Evolutionary conservation across 2,797 vertebrate species (phyloP).

Genomic region (Synaphobranchus kaupii): DNA sequence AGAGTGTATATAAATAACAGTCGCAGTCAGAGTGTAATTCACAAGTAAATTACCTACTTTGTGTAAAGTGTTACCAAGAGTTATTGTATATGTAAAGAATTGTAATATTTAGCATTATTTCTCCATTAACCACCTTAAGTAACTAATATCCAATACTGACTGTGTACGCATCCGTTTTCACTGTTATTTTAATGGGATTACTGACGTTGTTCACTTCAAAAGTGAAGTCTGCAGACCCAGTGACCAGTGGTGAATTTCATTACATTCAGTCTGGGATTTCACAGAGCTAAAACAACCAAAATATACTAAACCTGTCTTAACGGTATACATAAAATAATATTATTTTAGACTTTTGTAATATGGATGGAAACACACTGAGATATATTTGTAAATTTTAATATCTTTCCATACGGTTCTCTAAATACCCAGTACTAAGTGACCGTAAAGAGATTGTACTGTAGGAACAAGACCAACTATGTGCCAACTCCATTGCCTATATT

Average conservation of each 20-base stretch:
- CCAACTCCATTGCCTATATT: neutral
- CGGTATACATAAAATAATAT: neutral
- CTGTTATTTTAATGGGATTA: neutral
- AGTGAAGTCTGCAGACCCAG: neutral
- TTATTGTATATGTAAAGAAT: conserved; percentile 7
- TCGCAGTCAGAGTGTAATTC: neutral
- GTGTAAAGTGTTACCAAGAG: neutral
- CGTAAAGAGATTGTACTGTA: neutral
- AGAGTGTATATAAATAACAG: neutral
- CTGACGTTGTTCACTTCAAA: neutral
- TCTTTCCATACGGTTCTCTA: neutral
- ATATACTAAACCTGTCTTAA: neutral
- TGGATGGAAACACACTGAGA: neutral
- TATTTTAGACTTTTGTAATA: neutral
- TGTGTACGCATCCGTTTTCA: neutral
- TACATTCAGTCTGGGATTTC: neutral
- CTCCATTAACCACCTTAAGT: neutral
- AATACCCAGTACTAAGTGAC: neutral
- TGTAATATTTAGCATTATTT: neutral
- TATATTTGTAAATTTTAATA: neutral
- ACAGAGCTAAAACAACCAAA: neutral
- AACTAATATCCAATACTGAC: neutral
- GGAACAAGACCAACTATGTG: conserved; percentile 10
- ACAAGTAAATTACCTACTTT: conserved; percentile 5
- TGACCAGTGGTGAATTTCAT: neutral